These are phyloP conservation scores for Upupa epops DNA, from an alignment of 2,113 vertebrate species.

Conservation along the genomic window DNA sequence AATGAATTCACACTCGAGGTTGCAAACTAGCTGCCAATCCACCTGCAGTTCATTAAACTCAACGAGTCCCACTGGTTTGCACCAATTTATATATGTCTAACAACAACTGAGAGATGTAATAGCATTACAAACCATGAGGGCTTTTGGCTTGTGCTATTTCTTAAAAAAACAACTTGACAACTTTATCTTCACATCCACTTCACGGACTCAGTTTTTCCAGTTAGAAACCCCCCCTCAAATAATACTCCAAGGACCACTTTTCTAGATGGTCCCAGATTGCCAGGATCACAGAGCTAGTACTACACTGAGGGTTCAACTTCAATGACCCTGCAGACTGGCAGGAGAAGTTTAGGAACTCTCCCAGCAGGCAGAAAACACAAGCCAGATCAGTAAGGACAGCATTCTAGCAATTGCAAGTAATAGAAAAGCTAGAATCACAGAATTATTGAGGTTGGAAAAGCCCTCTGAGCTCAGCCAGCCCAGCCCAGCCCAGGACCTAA, in stretches of 20 bases:
- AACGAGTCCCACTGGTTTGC: not conserved
- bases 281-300: not conserved
- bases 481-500: no score
- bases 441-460: no score
- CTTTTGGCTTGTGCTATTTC: not conserved
- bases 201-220: not conserved
- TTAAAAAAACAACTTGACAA: accelerated
- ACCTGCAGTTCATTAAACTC: not conserved
- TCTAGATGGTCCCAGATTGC: not conserved
- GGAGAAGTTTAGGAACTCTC: not conserved
- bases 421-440: not conserved
- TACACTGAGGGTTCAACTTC: accelerated
- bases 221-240: not conserved
- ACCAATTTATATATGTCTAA: not conserved
- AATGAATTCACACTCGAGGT: not conserved
- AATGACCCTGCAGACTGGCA: not conserved
- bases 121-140: not conserved
- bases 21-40: not conserved
- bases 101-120: not conserved
- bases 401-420: not conserved
- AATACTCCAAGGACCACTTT: not conserved
- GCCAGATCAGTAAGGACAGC: accelerated
- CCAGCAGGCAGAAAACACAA: not conserved
- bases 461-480: no score
- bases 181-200: not conserved